Base-by-base conservation (phyloP, 2,888 invertebrate genomes). In the Copidosoma aretas region DNA sequence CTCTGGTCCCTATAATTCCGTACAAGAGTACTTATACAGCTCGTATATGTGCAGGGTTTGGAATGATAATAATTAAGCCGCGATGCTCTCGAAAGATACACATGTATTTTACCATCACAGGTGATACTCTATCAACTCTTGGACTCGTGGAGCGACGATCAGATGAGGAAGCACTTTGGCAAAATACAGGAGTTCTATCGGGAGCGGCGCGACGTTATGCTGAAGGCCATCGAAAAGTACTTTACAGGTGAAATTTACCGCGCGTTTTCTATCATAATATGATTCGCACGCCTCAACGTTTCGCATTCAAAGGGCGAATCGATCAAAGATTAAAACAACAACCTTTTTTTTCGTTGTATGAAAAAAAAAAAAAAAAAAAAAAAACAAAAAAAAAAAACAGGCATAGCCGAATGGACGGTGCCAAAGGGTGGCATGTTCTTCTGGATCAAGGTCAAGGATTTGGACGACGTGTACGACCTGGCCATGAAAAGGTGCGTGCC, bases 401-500 rank as follows among this genome's bases (percentile, higher is more conserved):
- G 88, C 54, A 81, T 92, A 0, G 90, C 89, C 2, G 89, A 90
- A 73, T 93, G 91, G 90, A 79, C 83, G 0, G 81, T 85, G n/a
- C 93, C 93, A 0, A 79, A 85, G 2, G 93, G 90, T 14, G 93
- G 93, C 0, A 89, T 93, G 87, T 93, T 93, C 83, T 84, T 93
- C 43, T 94, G 93, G 93, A 79, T 93, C 52, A 88, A 88, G 76
- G 87, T 93, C 0, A 84, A 84, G 1, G 89, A 86, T 0, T 85
- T 93, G 0, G 84, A 87, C 1, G 91, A 93, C 79, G 90, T 91
- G 3, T 88, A 88, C 77, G 87, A 90, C 63, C 87, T 93, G 87
- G 88, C 91, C 19, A 86, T 87, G 81, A 84, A 88, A 19, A 88
- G 89, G 61, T 65, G 62, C 49, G 91, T 91, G 0, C 84, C 88